Evolutionary conservation across 2,888 invertebrate species (phyloP).

Genomic region (Actias luna): DNA sequence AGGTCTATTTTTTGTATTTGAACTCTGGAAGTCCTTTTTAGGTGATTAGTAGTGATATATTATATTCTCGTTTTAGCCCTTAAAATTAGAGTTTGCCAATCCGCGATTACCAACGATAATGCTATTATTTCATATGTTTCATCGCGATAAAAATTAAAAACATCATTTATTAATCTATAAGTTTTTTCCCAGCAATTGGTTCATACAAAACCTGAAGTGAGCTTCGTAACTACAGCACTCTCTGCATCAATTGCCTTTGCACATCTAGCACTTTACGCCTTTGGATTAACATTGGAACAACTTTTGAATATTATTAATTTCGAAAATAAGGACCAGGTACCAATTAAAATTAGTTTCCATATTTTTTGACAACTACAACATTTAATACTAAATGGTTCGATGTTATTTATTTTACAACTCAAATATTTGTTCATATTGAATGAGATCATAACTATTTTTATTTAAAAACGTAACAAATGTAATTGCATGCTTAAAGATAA

Average conservation of each 20-base stretch:
- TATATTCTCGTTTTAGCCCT: too few species aligned
- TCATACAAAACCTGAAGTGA: neutral
- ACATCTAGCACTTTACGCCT: neutral
- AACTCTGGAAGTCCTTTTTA: too few species aligned
- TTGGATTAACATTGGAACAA: neutral
- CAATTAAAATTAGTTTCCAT: neutral
- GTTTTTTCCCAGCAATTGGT: neutral
- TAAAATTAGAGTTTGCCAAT: too few species aligned
- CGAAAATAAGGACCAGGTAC: slow-evolving; percentile 3
- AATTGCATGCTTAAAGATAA: neutral
- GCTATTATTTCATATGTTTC: too few species aligned
- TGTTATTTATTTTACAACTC: neutral
- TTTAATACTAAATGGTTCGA: neutral
- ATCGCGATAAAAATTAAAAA: neutral
- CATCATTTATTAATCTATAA: neutral
- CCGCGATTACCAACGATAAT: too few species aligned
- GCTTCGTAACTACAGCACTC: neutral
- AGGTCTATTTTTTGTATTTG: too few species aligned
- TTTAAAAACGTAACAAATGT: neutral
- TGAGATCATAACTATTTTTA: too few species aligned
- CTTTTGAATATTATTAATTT: slow-evolving; percentile 2
- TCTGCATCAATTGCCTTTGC: neutral
- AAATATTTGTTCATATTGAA: too few species aligned
- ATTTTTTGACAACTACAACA: neutral
- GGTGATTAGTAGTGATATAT: too few species aligned